These are phyloP conservation scores for Adelosebastes latens DNA, from an alignment of 2,797 vertebrate species.

Conservation along the genomic window DNA sequence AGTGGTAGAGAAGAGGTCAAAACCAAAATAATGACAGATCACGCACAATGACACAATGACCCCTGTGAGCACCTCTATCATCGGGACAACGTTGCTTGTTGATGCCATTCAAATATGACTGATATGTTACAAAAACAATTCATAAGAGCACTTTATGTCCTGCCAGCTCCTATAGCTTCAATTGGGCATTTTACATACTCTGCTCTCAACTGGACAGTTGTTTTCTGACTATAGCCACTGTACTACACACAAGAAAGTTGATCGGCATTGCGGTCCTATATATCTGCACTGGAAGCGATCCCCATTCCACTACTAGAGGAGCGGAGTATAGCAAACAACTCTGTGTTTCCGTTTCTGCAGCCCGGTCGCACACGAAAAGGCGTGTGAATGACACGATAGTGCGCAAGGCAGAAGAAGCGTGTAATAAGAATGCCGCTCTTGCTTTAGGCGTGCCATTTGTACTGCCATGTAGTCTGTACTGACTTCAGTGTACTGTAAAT, in stretches of 20 bases:
- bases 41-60: not conserved
- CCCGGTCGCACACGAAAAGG: too few species aligned
- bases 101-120: not conserved
- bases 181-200: not conserved
- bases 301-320: not conserved
- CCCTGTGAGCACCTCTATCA: not conserved
- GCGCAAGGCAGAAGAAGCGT: too few species aligned
- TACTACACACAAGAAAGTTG: too few species aligned
- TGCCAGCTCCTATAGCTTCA: not conserved
- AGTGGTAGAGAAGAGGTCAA: not conserved
- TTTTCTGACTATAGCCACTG: not conserved
- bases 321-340: not conserved
- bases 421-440: too few species aligned
- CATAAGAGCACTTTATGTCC: not conserved
- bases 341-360: not conserved
- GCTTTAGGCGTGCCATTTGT: too few species aligned
- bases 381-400: too few species aligned
- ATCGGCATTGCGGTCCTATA: not conserved
- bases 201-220: not conserved
- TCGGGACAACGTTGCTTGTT: not conserved
- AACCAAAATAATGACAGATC: not conserved
- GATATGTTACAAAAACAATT: not conserved
- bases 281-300: not conserved
- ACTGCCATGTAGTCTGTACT: not conserved
- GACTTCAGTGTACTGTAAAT: too few species aligned